Base-by-base conservation (phyloP, 92 coral and sea anemone species). In the Phymanthus crucifer region DNA sequence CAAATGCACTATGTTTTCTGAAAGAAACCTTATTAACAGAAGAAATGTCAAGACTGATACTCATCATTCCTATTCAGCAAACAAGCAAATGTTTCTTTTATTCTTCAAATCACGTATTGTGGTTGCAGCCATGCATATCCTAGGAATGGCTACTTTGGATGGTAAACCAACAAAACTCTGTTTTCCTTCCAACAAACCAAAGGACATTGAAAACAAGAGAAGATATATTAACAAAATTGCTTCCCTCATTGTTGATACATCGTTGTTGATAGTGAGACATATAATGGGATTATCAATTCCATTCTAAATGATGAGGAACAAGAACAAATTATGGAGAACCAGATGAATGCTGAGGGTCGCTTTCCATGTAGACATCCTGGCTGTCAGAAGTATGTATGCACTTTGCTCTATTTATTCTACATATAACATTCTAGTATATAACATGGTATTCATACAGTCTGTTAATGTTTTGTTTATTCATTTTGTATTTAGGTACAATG, bases 11-110 rank as follows among this genome's bases (percentile, higher is more conserved):
- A 54, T 81, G 79, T 76, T 74, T 70, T 71, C 83, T 21, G 90
- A 86, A 72, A 71, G 83, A 29, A 86, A 86, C 23, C 32, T 58
- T 6, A 86, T 86, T 14, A 86, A 86, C 72, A 10, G 90, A 45
- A 11, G 50, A 9, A 45, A 45, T 45, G 50, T 45, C 10, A 17
- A 9, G 50, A 17, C 50, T 9, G 87, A 86, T 70, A 17, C 50
- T 9, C 10, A 11, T 9, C 10, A 45, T 9, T 11, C 50, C 50
- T 45, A 45, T 45, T 11, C 50, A 45, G 13, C 50, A 45, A 17
- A 45, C 16, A 45, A 45, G 16, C 50, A 45, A 45, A 45, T 45
- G 50, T 45, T 45, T 45, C 50, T 45, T 11, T 45, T 45, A 45
- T 11, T 17, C 16, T 11, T 45, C 13, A 45, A 45, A 17, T 45